Percentiles rank a stretch among this genome's conserved stretches.
Conservation (phyloP, 2,888 invertebrate species). For the Cephus rjabovi region DNA sequence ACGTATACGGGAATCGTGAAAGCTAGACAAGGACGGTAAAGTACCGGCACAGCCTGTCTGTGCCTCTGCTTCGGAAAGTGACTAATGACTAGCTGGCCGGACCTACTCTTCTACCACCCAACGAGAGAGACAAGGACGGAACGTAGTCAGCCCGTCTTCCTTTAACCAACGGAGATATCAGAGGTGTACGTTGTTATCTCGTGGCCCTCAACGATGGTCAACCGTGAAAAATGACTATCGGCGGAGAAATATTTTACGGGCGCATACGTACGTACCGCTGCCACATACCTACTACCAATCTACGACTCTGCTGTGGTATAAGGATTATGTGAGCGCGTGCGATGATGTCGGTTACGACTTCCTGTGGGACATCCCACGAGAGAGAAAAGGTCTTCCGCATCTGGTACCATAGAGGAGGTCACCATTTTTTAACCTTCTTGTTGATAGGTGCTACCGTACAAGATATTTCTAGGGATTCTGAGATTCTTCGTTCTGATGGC, state of each 20-base stretch:
- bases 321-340: background rate
- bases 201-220: constrained; percentile 45
- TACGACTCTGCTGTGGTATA: background rate
- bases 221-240: constrained; percentile 63
- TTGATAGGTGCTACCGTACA: background rate
- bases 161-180: constrained; percentile 44
- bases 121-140: constrained; percentile 42
- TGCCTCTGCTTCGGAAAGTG: constrained; percentile 67
- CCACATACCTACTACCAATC: background rate
- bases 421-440: background rate
- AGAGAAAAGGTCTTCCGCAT: background rate
- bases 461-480: background rate
- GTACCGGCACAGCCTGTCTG: constrained; percentile 61
- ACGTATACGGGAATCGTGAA: constrained; percentile 9
- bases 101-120: constrained; percentile 59
- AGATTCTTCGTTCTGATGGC: background rate
- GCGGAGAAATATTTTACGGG: constrained; percentile 44
- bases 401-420: background rate
- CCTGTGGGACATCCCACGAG: background rate
- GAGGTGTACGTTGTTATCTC: constrained; percentile 42
- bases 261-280: constrained; percentile 10
- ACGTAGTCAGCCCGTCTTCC: constrained; percentile 23
- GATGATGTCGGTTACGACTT: background rate
- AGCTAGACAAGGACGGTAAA: constrained; percentile 7
- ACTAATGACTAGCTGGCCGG: constrained; percentile 64